Evolutionary conservation across 2,797 vertebrate genomes (phyloP).

Genomic region (Peromyscus melanophrys): DNA sequence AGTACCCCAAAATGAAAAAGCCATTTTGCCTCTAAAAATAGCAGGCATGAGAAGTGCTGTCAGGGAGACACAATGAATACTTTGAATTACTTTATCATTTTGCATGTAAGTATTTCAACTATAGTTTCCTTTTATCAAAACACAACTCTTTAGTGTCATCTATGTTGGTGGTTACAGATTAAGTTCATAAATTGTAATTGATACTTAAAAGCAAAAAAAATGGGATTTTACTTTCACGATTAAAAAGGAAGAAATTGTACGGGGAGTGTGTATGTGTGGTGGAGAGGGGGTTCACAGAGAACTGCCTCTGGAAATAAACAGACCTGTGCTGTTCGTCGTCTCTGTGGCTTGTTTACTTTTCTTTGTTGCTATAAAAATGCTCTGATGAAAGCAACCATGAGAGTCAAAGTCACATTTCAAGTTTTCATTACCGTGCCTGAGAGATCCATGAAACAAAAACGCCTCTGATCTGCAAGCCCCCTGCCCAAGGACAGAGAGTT

Average conservation of each 20-base stretch:
- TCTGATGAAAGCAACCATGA: not conserved
- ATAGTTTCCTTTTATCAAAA: not conserved
- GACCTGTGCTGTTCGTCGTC: not conserved
- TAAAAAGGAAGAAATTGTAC: not conserved
- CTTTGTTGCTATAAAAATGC: not conserved
- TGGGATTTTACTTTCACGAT: not conserved
- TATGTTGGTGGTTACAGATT: not conserved
- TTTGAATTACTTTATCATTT: not conserved
- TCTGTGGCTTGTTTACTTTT: not conserved
- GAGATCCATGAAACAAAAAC: not conserved
- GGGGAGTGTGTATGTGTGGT: not conserved
- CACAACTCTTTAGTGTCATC: not conserved
- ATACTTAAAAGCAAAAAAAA: not conserved
- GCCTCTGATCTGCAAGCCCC: not conserved
- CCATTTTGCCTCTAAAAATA: not conserved
- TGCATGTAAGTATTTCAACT: not conserved
- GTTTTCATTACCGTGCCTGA: not conserved
- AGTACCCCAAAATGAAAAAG: not conserved
- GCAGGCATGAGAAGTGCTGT: not conserved
- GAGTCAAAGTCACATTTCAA: not conserved
- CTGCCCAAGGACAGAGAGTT: not conserved
- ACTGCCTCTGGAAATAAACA: not conserved
- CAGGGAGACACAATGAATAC: not conserved
- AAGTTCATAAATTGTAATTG: not conserved
- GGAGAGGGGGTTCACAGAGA: no score